Base-by-base conservation (phyloP, 2,888 invertebrate species). In the Sarcophaga rosellei region DNA sequence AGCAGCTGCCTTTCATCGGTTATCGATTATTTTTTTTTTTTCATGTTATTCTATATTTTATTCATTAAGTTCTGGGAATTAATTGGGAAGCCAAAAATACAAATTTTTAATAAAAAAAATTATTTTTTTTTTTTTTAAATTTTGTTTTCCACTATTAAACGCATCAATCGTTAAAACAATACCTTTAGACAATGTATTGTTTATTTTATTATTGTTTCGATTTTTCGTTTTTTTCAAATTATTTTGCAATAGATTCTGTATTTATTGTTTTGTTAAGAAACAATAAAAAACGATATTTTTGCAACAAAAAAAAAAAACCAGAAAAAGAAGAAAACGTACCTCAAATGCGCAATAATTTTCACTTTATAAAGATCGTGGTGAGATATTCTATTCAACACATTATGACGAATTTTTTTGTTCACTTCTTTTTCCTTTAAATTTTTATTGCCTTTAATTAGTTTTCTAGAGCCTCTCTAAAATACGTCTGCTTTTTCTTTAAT, bases 221-320 rank as follows among this genome's bases (percentile, higher is more conserved):
- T 35, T 35, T 35, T 10, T 4, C 4, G 5, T 72, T 21, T 76
- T 63, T 53, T 70, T 23, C 6, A 35, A 35, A 62, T 44, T 45
- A n/a, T 61, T 59, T 20, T 77, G 47, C 45, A 53, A 62, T 69
- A 62, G 25, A 62, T 62, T 35, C 53, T 61, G 3, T 8, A 35
- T 35, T 21, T 69, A 47, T 47, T n/a, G n/a, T 69, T 61, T 69
- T 78, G 12, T 20, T 44, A 21, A 62, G 6, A 74, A 74, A 45
- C 8, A 35, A 35, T 6, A 35, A 6, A 35, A 35, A 35, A 8
- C 25, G 35, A 35, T 6, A 35, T 35, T 35, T 25, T 35, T 35
- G 35, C 1, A 45, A 45, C 62, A 6, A 61, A 44, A 59, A 72
- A n/a, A 10, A 72, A 59, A 72, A 20, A 53, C 20, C 15, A n/a